Base-by-base conservation (phyloP, 2,888 invertebrate species). In the Drosophila koepferae region DNA sequence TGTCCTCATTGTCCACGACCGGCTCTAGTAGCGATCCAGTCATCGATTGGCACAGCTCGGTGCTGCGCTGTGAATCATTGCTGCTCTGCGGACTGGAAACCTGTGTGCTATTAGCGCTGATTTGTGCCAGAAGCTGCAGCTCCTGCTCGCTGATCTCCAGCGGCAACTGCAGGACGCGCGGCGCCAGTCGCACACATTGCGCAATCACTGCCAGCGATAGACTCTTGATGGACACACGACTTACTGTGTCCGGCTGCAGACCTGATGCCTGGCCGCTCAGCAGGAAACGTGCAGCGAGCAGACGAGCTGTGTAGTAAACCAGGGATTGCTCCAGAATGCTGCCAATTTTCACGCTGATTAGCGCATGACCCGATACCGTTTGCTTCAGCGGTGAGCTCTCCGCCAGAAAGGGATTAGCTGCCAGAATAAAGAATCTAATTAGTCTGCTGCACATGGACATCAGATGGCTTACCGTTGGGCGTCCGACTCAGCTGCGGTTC, bases 161-260 rank as follows among this genome's bases (percentile, higher is more conserved):
- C 78, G 94, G 94, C 77, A 96, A 91, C 1, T 96, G 95, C 66
- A 98, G 94, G 6, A 96, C 94, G 77, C 95, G 94, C 0, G 99
- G 98, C 84, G 95, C 95, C 31, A 98, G 91, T 44, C 95, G 95
- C 41, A 98, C 93, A 62, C 97, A 95, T 80, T 96, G 95, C 0
- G 96, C 95, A 28, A 99, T 92, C 90, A 98, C 98, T 62, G 95
- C 95, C 23, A 99, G 91, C 0, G 98, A 97, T 43, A 98, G 95
- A 9, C 97, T 96, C 93, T 99, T 98, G 1, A 98, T 97, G 67
- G 98, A 98, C 38, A 99, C 98, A 41, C 99, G 94, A 41, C 97
- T 96, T 28, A 94, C 94, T 92, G 95, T 95, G 91, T 98, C 98
- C 2, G 96, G 93, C 75, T 96, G 95, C 55, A 96, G 90, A 4